A percentile compares a stretch with the other conserved stretches of the same genome.
Evolutionary conservation across 2,888 invertebrate genomes (phyloP).

Genomic region (Eupithecia inturbata): DNA sequence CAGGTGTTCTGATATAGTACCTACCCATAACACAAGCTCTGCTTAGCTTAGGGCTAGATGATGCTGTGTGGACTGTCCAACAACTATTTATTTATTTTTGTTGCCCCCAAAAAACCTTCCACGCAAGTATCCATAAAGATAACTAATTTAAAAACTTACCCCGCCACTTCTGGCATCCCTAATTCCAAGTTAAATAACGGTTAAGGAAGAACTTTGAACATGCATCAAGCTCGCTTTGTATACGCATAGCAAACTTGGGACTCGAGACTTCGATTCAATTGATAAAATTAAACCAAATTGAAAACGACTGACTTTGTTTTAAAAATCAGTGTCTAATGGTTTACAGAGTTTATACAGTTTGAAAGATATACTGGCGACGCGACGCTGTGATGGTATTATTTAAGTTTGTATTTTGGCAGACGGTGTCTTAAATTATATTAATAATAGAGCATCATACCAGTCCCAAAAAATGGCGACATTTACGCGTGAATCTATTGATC

Average conservation of each 20-base stretch:
- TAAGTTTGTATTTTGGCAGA: not conserved
- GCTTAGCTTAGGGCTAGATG: too few relatives aligned
- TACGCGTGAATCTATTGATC: not conserved
- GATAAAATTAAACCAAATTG: constrained; percentile 8
- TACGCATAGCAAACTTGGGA: constrained; percentile 24
- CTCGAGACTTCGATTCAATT: not conserved
- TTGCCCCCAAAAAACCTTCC: not conserved
- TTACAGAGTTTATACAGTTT: not conserved
- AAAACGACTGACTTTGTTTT: constrained; percentile 2
- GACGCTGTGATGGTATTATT: not conserved
- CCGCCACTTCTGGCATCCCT: constrained; percentile 4
- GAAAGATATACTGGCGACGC: not conserved
- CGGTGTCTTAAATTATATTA: not conserved
- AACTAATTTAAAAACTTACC: constrained; percentile 2
- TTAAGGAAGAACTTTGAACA: constrained; percentile 1
- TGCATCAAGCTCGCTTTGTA: constrained; percentile 19
- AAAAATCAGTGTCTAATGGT: not conserved
- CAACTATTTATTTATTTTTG: not conserved
- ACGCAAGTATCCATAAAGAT: not conserved
- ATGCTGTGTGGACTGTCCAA: too few relatives aligned
- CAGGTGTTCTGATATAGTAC: too few relatives aligned
- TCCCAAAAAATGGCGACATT: not conserved
- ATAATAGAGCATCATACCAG: not conserved
- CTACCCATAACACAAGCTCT: too few relatives aligned
- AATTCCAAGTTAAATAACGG: constrained; percentile 18